Conservation (phyloP, 2,113 vertebrate genomes). For the Turnix velox region DNA sequence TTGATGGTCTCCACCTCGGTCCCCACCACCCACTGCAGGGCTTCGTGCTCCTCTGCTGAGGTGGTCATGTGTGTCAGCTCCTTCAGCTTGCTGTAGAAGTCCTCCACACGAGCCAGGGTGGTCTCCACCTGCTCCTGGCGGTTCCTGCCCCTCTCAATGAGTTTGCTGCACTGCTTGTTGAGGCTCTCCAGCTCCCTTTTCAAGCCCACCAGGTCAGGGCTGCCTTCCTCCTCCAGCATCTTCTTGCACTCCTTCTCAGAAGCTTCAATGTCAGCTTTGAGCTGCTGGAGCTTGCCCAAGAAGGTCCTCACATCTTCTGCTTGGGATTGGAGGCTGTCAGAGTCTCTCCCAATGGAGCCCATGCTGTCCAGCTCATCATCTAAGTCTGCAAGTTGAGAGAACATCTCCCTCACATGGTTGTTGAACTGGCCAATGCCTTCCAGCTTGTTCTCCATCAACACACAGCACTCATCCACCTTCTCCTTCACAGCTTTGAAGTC, state of each 20-base stretch:
- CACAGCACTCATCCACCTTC: constrained; percentile 85
- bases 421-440: constrained; percentile 93
- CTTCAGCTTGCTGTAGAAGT: constrained; percentile 84
- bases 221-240: constrained; percentile 91
- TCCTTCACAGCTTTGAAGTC: constrained; percentile 81
- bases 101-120: constrained; percentile 78
- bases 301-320: constrained; percentile 83
- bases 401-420: constrained; percentile 87
- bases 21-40: constrained; percentile 85
- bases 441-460: constrained; percentile 85
- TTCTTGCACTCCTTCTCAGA: constrained; percentile 82
- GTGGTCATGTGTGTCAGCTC: constrained; percentile 83
- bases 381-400: constrained; percentile 89
- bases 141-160: constrained; percentile 85
- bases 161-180: constrained; percentile 88
- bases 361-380: constrained; percentile 94
- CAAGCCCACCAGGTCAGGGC: constrained; percentile 89
- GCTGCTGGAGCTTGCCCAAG: constrained; percentile 78
- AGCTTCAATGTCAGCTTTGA: constrained; percentile 81
- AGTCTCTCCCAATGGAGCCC: constrained; percentile 86
- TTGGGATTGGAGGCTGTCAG: constrained; percentile 92
- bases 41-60: constrained; percentile 82
- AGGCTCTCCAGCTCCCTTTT: constrained; percentile 90
- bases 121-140: constrained; percentile 84
- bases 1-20: constrained; percentile 93